phyloP scores from a whole-genome alignment of 2,888 invertebrate species.

The Ernsta delagoae region DNA sequence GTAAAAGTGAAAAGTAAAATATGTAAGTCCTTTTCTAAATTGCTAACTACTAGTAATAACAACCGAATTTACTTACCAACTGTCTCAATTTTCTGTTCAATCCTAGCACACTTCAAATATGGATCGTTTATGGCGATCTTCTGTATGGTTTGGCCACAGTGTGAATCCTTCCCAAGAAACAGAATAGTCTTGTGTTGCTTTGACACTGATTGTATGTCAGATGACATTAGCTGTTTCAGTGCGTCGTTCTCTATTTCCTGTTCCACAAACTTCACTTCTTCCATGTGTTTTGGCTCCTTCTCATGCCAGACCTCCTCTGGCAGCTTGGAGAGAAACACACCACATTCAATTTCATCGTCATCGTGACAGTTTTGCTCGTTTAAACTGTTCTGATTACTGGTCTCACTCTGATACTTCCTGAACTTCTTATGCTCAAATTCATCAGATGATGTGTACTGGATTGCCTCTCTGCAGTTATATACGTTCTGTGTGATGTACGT shows the following conservation, averaged over 20 bases:
- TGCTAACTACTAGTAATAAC: too few species aligned
- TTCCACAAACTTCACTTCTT: slow-evolving; percentile 56
- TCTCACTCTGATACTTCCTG: slow-evolving; percentile 50
- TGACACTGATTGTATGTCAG: slow-evolving; percentile 62
- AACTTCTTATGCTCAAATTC: slow-evolving; percentile 57
- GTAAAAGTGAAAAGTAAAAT: too few species aligned
- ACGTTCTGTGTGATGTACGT: slow-evolving; percentile 73
- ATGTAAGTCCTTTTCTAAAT: too few species aligned
- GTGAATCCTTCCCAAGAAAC: slow-evolving; percentile 65
- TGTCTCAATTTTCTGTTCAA: slow-evolving; percentile 47
- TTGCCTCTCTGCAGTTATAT: slow-evolving; percentile 60
- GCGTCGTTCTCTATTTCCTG: slow-evolving; percentile 64
- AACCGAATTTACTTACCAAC: slow-evolving; percentile 53
- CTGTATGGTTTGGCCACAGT: slow-evolving; percentile 72
- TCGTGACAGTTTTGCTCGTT: slow-evolving; percentile 52
- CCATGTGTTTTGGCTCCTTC: slow-evolving; percentile 54
- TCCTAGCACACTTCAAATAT: slow-evolving; percentile 54
- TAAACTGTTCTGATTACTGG: slow-evolving; percentile 40
- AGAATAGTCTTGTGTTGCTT: slow-evolving; percentile 73
- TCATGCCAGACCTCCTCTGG: slow-evolving; percentile 66
- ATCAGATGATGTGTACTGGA: slow-evolving; percentile 50
- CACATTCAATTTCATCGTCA: slow-evolving; percentile 68
- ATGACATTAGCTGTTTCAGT: slow-evolving; percentile 72
- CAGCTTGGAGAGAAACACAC: slow-evolving; percentile 64
- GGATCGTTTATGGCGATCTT: slow-evolving; percentile 72